phyloP scores from a whole-genome alignment of 2,888 invertebrate species.

The Polydrusus cervinus region DNA sequence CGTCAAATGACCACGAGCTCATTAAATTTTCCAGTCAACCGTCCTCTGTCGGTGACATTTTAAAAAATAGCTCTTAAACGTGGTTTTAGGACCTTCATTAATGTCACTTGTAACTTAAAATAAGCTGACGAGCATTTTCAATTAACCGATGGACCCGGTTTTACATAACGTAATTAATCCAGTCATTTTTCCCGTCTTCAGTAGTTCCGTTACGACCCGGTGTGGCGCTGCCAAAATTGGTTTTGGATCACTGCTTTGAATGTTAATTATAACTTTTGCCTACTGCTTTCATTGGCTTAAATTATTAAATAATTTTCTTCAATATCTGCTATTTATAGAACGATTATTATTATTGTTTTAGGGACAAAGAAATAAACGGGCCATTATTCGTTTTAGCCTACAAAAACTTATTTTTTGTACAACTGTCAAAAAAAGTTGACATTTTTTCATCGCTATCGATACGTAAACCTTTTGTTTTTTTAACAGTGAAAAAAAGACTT shows the following conservation, averaged over 20 bases:
- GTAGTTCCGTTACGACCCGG: slow-evolving; percentile 12
- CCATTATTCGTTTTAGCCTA: too few relatives aligned
- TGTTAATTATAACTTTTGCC: slow-evolving; percentile 40
- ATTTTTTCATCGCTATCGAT: too few relatives aligned
- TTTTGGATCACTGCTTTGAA: slow-evolving; percentile 47
- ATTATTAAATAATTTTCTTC: too few relatives aligned
- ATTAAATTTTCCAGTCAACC: slow-evolving; percentile 27
- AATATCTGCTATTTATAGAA: too few relatives aligned
- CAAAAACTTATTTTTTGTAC: too few relatives aligned
- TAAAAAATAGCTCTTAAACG: slow-evolving; percentile 48
- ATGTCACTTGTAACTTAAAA: slow-evolving; percentile 45
- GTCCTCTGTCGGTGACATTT: slow-evolving; percentile 34
- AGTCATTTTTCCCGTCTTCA: slow-evolving; percentile 43
- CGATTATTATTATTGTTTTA: too few relatives aligned
- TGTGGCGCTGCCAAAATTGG: slow-evolving; percentile 44
- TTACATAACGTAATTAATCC: slow-evolving; percentile 53
- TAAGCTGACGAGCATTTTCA: slow-evolving; percentile 53
- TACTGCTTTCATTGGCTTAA: slow-evolving; percentile 1
- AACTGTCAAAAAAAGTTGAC: too few relatives aligned
- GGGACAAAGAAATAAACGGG: too few relatives aligned
- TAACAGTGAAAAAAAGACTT: too few relatives aligned
- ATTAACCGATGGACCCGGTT: slow-evolving; percentile 49
- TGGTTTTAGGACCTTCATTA: slow-evolving; percentile 50
- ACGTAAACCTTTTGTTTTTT: too few relatives aligned
- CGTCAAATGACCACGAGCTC: slow-evolving; percentile 31